Conservation (phyloP, 2,888 invertebrate species). For the Acanthopleura granulata region DNA sequence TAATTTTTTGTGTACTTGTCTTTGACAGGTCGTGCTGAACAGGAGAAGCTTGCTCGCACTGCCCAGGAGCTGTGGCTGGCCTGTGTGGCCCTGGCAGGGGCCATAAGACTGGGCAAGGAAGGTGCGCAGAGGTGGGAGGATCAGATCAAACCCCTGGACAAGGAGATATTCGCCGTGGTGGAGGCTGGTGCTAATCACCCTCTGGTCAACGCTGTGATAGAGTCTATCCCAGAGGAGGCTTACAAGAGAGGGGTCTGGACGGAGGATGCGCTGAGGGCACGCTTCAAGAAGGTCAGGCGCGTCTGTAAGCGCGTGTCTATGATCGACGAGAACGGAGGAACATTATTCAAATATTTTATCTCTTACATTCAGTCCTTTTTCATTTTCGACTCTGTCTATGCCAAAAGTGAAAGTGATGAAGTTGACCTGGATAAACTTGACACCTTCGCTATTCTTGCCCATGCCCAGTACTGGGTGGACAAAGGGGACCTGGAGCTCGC, state of each 20-base stretch:
- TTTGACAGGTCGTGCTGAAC: constrained; percentile 62
- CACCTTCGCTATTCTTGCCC: constrained; percentile 89
- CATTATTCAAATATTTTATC: constrained; percentile 79
- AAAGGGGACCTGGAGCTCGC: constrained; percentile 89
- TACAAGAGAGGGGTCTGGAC: constrained; percentile 87
- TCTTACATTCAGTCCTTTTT: constrained; percentile 92
- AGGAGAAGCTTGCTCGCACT: constrained; percentile 69
- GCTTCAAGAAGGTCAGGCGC: constrained; percentile 77
- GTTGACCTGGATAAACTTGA: constrained; percentile 73
- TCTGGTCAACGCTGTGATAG: constrained; percentile 82
- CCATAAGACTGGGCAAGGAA: constrained; percentile 77
- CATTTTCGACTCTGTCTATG: constrained; percentile 71
- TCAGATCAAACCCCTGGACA: constrained; percentile 53
- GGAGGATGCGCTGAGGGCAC: constrained; percentile 86
- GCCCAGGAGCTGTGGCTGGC: constrained; percentile 95
- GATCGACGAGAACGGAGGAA: constrained; percentile 89
- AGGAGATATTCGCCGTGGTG: constrained; percentile 56
- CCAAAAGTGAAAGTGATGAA: constrained; percentile 65
- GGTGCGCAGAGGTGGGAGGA: constrained; percentile 52
- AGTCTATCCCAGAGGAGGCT: constrained; percentile 84
- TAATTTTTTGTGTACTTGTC: too few species aligned
- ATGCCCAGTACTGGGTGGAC: constrained; percentile 87
- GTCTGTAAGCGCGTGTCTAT: constrained; percentile 87
- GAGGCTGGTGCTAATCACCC: constrained; percentile 75
- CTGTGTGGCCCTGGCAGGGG: constrained; percentile 86